Percentiles rank a stretch among this genome's conserved stretches.
Conservation (phyloP, 23 tunicate genomes). For the Clavelina lepadiformis region DNA sequence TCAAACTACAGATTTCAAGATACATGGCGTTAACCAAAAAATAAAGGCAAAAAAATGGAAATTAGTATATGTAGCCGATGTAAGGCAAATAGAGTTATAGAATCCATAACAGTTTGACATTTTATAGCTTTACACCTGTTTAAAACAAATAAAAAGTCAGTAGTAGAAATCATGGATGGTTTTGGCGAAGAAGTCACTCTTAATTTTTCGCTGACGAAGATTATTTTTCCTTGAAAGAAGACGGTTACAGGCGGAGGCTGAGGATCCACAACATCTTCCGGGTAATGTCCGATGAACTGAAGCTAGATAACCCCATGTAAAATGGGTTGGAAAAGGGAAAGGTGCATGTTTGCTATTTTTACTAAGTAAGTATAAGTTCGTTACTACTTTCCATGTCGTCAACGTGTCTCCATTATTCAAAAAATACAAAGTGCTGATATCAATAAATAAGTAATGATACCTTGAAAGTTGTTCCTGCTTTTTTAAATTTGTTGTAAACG, state of each 20-base stretch:
- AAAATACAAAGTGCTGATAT: neutral
- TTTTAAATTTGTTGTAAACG: constrained; percentile 16
- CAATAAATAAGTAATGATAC: neutral
- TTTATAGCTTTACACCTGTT: constrained; percentile 22
- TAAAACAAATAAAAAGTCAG: constrained; percentile 38
- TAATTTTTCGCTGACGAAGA: constrained; percentile 22
- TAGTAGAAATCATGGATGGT: constrained; percentile 18
- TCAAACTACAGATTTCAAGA: neutral
- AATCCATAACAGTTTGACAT: neutral
- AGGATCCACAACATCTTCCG: constrained; percentile 16
- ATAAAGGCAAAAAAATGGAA: too few relatives aligned
- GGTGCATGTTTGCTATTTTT: neutral
- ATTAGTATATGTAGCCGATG: too few relatives aligned
- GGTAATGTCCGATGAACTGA: constrained; percentile 45
- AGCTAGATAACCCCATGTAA: constrained; percentile 32
- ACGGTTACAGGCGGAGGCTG: constrained; percentile 75
- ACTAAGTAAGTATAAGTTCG: too few relatives aligned
- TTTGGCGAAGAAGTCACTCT: neutral
- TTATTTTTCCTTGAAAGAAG: constrained; percentile 35
- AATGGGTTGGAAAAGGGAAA: constrained; percentile 3
- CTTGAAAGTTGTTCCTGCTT: constrained; percentile 12
- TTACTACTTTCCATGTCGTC: too few relatives aligned
- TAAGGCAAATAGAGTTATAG: too few relatives aligned
- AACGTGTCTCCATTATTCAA: too few relatives aligned
- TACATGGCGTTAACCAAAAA: neutral